These are phyloP conservation scores for Atrichornis clamosus DNA, from an alignment of 2,113 vertebrate genomes.

Conservation along the genomic window DNA sequence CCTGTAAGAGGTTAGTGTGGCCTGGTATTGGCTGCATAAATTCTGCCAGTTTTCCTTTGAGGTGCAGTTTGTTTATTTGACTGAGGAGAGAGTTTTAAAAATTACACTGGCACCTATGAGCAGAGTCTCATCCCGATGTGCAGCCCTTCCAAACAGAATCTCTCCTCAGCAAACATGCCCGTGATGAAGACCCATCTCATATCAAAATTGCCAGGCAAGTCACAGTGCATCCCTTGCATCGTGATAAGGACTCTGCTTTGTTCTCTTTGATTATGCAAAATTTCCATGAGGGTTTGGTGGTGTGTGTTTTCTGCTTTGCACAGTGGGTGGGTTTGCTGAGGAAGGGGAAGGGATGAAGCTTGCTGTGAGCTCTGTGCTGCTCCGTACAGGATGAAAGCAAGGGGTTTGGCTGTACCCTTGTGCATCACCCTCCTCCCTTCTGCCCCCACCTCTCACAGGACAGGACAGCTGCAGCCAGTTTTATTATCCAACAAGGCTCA, in stretches of 20 bases:
- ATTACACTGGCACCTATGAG: background rate
- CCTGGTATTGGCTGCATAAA: background rate
- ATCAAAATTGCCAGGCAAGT: background rate
- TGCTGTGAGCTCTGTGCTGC: background rate
- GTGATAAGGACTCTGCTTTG: background rate
- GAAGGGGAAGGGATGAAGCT: background rate
- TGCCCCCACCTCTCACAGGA: background rate
- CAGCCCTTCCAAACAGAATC: background rate
- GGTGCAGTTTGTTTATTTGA: background rate
- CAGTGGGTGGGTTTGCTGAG: background rate
- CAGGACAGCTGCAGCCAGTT: background rate
- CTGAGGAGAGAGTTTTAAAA: background rate
- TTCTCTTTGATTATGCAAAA: background rate
- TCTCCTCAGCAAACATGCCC: background rate
- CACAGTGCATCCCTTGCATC: background rate
- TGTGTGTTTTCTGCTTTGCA: background rate
- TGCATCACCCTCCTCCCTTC: background rate
- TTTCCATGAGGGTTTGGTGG: background rate
- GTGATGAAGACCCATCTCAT: background rate
- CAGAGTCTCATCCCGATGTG: background rate
- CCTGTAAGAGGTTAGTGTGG: background rate
- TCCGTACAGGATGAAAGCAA: background rate
- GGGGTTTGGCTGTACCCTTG: background rate
- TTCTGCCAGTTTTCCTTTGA: background rate
- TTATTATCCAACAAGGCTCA: background rate